Evolutionary conservation across 2,113 vertebrate genomes (phyloP), one percentile per base, ranked within the genome.

Genomic region (Archocentrus centrarchus): DNA sequence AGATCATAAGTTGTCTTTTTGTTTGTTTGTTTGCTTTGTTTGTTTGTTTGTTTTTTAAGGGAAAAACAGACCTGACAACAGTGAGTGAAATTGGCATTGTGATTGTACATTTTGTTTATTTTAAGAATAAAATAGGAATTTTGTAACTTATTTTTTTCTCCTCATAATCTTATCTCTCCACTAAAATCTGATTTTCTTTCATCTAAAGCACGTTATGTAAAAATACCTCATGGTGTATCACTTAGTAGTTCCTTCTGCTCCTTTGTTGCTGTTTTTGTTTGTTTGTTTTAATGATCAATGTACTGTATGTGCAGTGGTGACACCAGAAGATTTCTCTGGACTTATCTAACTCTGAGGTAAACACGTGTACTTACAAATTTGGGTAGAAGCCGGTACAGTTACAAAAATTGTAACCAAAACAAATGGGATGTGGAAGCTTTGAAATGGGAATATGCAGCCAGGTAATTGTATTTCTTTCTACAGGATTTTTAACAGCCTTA

Each of bases 41-140:
- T 85, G 55, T 66, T 80, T 89, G 64, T 80, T 80, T 79, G 85
- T n/a, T 59, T 88, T 82, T 77, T 58, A 84, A 94, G 87, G 89
- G 87, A 87, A 78, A 91, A 83, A 83, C 73, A 88, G 77, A 92
- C 92, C 93, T 95, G 95, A 96, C 95, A 96, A 94, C 94, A 95
- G 92, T 96, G 93, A 94, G 93, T 95, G 91, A 94, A 94, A 95
- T 95, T 96, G 94, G 93, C 95, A 94, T 94, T 94, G 91, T 93
- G 93, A 94, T 94, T 93, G 93, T 94, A 94, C 90, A 95, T 93
- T 92, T 91, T 95, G 92, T 94, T 93, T 94, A 92, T 94, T 95
- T 94, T 94, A 95, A 94, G 90, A 94, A 94, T 93, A 95, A 96
- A 95, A 93, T 93, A 93, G 92, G 91, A 95, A 91, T 95, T 94